phyloP scores from a whole-genome alignment of 2,113 vertebrate species.

The Sula dactylatra region DNA sequence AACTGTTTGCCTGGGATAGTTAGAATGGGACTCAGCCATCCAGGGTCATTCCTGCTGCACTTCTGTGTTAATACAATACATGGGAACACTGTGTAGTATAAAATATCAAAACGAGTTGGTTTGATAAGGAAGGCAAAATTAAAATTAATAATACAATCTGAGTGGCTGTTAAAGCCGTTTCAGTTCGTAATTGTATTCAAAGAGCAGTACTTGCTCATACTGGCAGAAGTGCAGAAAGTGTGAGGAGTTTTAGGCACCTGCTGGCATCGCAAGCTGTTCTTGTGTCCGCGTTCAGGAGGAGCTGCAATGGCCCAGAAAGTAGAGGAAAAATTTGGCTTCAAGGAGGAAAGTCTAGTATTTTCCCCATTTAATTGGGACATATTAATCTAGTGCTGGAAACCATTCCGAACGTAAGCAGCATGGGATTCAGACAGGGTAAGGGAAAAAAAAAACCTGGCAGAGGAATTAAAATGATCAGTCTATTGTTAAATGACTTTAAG shows the following conservation, averaged over 20 bases:
- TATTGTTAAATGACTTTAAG: not conserved
- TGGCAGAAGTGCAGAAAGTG: not conserved
- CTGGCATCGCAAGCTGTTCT: not conserved
- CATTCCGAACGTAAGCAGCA: not conserved
- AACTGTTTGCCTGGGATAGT: not conserved
- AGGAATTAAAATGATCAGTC: not conserved
- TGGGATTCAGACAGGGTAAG: not conserved
- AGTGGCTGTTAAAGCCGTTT: not conserved
- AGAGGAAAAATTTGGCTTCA: conserved; percentile 19
- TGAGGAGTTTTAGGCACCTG: not conserved
- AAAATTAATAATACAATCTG: not conserved
- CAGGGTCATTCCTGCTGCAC: not conserved
- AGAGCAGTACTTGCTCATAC: not conserved
- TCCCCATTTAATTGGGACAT: not conserved
- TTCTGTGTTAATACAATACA: not conserved
- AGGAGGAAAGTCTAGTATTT: not conserved
- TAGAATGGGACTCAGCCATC: not conserved
- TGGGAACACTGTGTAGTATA: not conserved
- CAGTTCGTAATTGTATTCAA: not conserved
- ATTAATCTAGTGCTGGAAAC: not conserved
- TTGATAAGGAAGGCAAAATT: not conserved
- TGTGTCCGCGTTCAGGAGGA: not conserved
- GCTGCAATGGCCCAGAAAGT: conserved; percentile 12
- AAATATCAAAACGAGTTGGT: not conserved
- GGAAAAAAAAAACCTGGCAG: not conserved